Conservation (phyloP, 2,888 invertebrate species). For the Danaus chrysippus region DNA sequence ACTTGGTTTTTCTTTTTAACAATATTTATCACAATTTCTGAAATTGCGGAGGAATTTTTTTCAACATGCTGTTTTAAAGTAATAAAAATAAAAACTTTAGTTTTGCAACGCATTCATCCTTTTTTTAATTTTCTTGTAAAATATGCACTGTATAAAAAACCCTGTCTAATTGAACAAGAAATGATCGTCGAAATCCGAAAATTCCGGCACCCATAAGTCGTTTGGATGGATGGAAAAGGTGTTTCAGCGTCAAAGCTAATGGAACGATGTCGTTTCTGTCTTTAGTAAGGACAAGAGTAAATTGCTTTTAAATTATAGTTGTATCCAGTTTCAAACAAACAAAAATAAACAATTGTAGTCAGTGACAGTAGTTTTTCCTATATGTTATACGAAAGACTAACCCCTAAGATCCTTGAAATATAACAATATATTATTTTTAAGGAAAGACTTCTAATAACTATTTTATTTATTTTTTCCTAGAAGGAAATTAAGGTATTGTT, state of each 20-base stretch:
- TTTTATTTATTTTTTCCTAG: neutral
- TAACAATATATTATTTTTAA: neutral
- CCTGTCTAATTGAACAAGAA: slow-evolving; percentile 20
- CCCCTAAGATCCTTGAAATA: too few species aligned
- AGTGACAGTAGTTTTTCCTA: too few species aligned
- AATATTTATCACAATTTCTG: too few species aligned
- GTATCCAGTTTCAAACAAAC: slow-evolving; percentile 11
- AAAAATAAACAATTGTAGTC: neutral
- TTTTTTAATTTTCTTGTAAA: neutral
- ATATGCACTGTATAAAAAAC: neutral
- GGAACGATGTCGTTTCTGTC: too few species aligned
- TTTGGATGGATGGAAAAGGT: slow-evolving; percentile 28
- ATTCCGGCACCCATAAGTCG: slow-evolving; percentile 27
- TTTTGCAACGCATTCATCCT: neutral
- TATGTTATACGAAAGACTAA: too few species aligned
- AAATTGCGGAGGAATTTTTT: too few species aligned
- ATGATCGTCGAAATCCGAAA: slow-evolving; percentile 17
- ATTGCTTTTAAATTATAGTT: slow-evolving; percentile 16
- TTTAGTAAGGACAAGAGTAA: slow-evolving; percentile 16
- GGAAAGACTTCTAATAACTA: neutral
- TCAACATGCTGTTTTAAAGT: too few species aligned
- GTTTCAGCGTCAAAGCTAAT: slow-evolving; percentile 22
- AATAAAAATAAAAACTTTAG: neutral
- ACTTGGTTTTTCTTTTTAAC: too few species aligned
- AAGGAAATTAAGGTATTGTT: neutral